These are phyloP conservation scores for Andrena dorsata DNA, from an alignment of 2,888 invertebrate species.

Conservation along the genomic window DNA sequence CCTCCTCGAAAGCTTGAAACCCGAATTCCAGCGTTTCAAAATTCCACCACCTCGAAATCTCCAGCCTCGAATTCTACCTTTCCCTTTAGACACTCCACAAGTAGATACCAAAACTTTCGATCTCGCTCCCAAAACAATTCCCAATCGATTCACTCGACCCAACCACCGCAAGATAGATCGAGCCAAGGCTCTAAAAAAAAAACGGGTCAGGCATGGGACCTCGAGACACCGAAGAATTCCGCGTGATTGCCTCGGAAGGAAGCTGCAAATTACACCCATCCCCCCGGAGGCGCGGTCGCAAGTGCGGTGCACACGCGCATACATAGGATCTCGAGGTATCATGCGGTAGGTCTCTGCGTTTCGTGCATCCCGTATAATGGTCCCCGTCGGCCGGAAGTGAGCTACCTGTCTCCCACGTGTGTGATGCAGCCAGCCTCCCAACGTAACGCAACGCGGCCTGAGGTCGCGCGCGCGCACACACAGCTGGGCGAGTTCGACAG, in stretches of 20 bases:
- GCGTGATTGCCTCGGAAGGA: constrained; percentile 26
- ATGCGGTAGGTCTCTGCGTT: constrained; percentile 51
- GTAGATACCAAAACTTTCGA: no score
- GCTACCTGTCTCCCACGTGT: constrained; percentile 84
- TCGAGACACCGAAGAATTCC: constrained; percentile 30
- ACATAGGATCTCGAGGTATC: constrained; percentile 24
- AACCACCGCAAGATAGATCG: not conserved
- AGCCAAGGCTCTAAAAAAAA: not conserved
- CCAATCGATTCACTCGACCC: no score
- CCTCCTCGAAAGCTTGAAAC: no score
- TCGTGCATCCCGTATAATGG: constrained; percentile 69
- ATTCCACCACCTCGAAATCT: no score
- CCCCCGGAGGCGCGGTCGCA: constrained; percentile 18
- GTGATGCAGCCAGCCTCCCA: constrained; percentile 82
- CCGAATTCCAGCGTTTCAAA: no score
- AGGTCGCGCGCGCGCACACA: constrained; percentile 34
- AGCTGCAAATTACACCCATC: constrained; percentile 54
- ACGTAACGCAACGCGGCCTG: constrained; percentile 52
- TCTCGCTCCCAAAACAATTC: no score
- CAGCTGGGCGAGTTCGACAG: constrained; percentile 5
- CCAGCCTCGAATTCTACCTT: no score
- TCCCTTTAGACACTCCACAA: no score
- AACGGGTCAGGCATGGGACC: constrained; percentile 29
- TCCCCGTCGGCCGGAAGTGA: constrained; percentile 80
- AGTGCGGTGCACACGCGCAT: not conserved